phyloP scores from a whole-genome alignment of 2,797 vertebrate genomes.

The Anguilla pacifica region DNA sequence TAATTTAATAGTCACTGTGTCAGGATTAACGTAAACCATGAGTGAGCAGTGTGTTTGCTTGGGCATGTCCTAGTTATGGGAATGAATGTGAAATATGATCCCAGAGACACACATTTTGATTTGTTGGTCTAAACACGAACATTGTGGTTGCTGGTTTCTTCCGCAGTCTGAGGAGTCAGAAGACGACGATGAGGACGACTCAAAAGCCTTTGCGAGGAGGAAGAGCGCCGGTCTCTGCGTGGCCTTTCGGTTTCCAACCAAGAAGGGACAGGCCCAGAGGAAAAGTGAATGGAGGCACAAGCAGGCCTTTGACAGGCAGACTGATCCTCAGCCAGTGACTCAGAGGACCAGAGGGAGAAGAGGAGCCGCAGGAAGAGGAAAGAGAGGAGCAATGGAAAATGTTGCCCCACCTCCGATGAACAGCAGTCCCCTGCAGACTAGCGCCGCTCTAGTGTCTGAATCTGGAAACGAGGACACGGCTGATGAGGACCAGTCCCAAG shows the following conservation, averaged over 20 bases:
- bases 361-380: conserved; percentile 23
- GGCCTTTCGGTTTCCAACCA: conserved; percentile 74
- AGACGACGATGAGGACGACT: conserved; percentile 43
- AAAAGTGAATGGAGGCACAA: background rate
- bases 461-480: conserved; percentile 63
- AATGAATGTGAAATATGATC: background rate
- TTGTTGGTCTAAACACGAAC: background rate
- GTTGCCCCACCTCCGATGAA: background rate
- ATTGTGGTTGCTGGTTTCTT: background rate
- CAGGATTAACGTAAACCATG: background rate
- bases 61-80: background rate
- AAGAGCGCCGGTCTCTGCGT: conserved; percentile 69
- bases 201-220: conserved; percentile 50
- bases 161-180: conserved; percentile 52
- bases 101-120: background rate
- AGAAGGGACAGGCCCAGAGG: conserved; percentile 47
- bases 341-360: conserved; percentile 26
- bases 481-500: conserved; percentile 61
- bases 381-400: background rate
- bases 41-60: background rate
- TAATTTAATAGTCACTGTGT: background rate
- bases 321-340: conserved; percentile 37
- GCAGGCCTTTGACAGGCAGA: conserved; percentile 17
- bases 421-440: background rate
- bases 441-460: conserved; percentile 57